phyloP scores from a whole-genome alignment of 2,113 vertebrate species.

The Archocentrus centrarchus region DNA sequence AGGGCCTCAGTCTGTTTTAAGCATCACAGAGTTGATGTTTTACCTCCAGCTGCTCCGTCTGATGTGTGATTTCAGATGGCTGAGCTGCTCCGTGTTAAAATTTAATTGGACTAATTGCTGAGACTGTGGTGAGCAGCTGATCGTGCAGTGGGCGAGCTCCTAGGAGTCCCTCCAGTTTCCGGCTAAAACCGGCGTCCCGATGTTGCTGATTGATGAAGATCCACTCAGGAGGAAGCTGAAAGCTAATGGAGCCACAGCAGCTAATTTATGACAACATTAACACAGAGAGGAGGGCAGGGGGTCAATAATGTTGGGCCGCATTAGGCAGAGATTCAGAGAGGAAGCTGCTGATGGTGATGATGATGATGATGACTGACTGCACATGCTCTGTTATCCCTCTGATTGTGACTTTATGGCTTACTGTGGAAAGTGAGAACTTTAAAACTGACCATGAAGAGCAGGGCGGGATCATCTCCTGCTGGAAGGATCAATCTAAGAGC shows the following conservation, averaged over 20 bases:
- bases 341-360: not conserved
- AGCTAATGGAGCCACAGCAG: conserved; percentile 59
- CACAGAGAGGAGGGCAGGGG: not conserved
- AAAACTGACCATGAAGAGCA: too few relatives aligned
- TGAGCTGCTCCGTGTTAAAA: not conserved
- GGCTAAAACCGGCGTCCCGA: conserved; percentile 22
- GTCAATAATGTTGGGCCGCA: not conserved
- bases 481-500: too few relatives aligned
- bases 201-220: conserved; percentile 40
- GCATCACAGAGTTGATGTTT: not conserved
- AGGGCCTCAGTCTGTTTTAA: not conserved
- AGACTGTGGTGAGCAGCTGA: conserved; percentile 14
- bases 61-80: not conserved
- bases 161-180: conserved; percentile 41
- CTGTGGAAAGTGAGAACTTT: too few relatives aligned
- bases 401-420: too few relatives aligned
- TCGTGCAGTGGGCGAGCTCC: conserved; percentile 31
- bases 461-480: too few relatives aligned
- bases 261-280: conserved; percentile 71
- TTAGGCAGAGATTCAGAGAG: conserved; percentile 21
- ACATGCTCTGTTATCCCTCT: not conserved
- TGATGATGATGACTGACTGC: not conserved
- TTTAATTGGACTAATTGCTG: conserved; percentile 34
- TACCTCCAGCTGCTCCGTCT: not conserved
- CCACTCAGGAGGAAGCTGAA: conserved; percentile 51